Conservation (phyloP, 1,140 invertebrate genomes). For the Druon quercuslanigerum region DNA sequence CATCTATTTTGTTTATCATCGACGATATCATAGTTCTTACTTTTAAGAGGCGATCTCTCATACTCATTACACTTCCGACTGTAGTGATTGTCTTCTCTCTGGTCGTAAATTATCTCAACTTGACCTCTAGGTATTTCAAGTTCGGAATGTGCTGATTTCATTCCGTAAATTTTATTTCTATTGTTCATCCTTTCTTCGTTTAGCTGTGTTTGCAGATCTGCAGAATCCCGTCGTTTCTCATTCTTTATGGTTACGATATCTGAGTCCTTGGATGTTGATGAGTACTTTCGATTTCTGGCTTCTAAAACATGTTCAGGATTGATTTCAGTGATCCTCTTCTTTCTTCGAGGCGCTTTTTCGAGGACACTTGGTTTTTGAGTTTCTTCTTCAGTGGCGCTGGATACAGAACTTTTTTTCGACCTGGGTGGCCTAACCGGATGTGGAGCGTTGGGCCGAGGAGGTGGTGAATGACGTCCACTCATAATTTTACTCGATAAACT, state of each 20-base stretch:
- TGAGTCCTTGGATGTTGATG: slow-evolving; percentile 31
- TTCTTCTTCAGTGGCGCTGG: slow-evolving; percentile 61
- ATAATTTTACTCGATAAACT: slow-evolving; percentile 65
- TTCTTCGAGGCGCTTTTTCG: slow-evolving; percentile 55
- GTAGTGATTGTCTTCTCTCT: slow-evolving; percentile 35
- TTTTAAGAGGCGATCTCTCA: slow-evolving; percentile 44
- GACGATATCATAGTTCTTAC: slow-evolving; percentile 35
- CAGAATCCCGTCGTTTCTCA: slow-evolving; percentile 23
- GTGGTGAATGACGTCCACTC: slow-evolving; percentile 38
- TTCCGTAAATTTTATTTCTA: slow-evolving; percentile 58
- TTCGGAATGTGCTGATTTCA: slow-evolving; percentile 19
- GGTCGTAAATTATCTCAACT: slow-evolving; percentile 44
- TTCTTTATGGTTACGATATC: slow-evolving; percentile 31
- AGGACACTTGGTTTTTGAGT: slow-evolving; percentile 29
- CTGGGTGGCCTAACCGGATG: slow-evolving; percentile 70
- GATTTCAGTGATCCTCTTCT: slow-evolving; percentile 66
- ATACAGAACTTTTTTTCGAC: slow-evolving; percentile 66
- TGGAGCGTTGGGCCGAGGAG: slow-evolving; percentile 36
- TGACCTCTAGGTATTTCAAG: neutral
- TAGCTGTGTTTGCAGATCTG: neutral
- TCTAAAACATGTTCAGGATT: slow-evolving; percentile 68
- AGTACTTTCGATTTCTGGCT: slow-evolving; percentile 51
- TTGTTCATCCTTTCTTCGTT: slow-evolving; percentile 54
- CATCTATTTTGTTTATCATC: slow-evolving; percentile 32
- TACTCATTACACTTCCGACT: slow-evolving; percentile 54